Base-by-base conservation (phyloP, 1,140 invertebrate genomes). In the Aleiodes sp. region DNA sequence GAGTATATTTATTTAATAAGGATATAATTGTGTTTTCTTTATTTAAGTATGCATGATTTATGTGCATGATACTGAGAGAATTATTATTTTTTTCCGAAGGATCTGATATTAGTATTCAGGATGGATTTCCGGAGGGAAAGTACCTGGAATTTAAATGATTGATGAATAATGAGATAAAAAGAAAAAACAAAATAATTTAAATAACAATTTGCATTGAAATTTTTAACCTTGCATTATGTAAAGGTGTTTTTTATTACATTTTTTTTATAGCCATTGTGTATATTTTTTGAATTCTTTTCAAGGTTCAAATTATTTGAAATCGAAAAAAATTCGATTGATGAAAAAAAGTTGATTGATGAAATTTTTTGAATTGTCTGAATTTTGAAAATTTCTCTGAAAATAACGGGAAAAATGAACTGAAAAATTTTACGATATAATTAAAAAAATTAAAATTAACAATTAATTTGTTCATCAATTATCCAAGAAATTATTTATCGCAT, bases 21-120 rank as follows among this genome's bases (percentile, higher is more conserved):
- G 19, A 4, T 43, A 16, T 16, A 16, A 43, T 43, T 43, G 14
- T 8, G 1, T 43, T 43, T 12, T 43, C 39, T 16, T 6, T n/a
- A n/a, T n/a, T 16, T n/a, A 6, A 14, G 39, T 16, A 43, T 14
- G 39, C 39, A 43, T 43, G n/a, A 43, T 43, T 16, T 4, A 14
- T 43, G 19, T 43, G 39, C 39, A 43, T 43, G 39, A 43, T 43
- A 43, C 39, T 43, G 39, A 43, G 39, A 43, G n/a, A n/a, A n/a
- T n/a, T n/a, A n/a, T n/a, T n/a, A n/a, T n/a, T n/a, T n/a, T n/a
- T 43, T 43, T 43, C 12, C 39, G 39, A 43, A 43, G 39, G 39
- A 43, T 43, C 39, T 43, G 39, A 43, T 43, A 43, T 43, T 43
- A 43, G 39, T 43, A 43, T 43, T 43, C 39, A 43, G 2, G n/a